Evolutionary conservation across 2,113 vertebrate species (phyloP).

Genomic region (Tringa solitaria): DNA sequence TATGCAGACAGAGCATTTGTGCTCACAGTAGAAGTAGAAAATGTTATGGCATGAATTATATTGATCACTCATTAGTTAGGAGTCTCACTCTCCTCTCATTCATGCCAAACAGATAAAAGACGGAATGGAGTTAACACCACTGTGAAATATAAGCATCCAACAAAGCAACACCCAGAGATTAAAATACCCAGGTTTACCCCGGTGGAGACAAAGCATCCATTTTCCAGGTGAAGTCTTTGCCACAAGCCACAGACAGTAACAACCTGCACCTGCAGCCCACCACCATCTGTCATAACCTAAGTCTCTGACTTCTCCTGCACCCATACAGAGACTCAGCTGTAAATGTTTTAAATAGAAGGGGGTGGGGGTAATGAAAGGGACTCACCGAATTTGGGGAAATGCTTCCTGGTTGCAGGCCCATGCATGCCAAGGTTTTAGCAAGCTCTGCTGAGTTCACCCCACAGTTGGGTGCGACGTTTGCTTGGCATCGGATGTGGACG

Average conservation of each 20-base stretch:
- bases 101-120: neutral
- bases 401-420: conserved; percentile 91
- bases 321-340: neutral
- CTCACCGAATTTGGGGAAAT: conserved; percentile 81
- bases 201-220: neutral
- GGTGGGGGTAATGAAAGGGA: neutral
- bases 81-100: neutral
- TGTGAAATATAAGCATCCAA: neutral
- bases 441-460: conserved; percentile 93
- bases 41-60: neutral
- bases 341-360: neutral
- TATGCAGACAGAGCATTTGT: neutral
- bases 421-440: conserved; percentile 90
- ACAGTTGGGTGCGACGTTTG: conserved; percentile 92
- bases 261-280: neutral
- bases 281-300: neutral
- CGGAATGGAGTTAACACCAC: neutral
- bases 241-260: neutral
- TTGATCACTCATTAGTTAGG: neutral
- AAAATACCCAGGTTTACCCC: neutral
- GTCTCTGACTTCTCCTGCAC: neutral
- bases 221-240: neutral
- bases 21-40: neutral
- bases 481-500: conserved; percentile 92
- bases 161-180: neutral